Evolutionary conservation across 2,888 invertebrate species (phyloP).

Genomic region (Drosophila mimetica): DNA sequence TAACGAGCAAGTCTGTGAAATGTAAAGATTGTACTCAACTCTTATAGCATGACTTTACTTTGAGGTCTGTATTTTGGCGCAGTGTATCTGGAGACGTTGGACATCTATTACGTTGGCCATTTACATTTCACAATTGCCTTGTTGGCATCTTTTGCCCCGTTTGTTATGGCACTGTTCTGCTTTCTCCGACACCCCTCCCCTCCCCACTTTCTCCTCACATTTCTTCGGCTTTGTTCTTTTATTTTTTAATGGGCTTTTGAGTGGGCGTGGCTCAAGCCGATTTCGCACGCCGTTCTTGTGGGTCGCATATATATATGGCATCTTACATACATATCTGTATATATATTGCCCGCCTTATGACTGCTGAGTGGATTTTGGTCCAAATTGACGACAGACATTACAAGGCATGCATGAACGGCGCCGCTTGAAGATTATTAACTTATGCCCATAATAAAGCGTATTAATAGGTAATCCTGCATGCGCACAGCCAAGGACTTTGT

Average conservation of each 20-base stretch:
- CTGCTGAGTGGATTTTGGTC: conserved; percentile 39
- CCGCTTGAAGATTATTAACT: conserved; percentile 27
- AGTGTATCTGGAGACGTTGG: conserved; percentile 47
- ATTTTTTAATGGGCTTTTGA: conserved; percentile 42
- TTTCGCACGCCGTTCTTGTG: conserved; percentile 28
- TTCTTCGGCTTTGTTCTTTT: conserved; percentile 30
- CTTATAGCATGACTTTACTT: no score
- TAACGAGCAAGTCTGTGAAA: no score
- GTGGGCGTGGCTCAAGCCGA: conserved; percentile 42
- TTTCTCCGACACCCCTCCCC: neutral
- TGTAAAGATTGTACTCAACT: no score
- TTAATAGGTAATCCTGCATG: conserved; percentile 15
- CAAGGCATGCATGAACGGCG: conserved; percentile 24
- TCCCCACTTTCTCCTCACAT: conserved; percentile 15
- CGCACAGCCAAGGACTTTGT: neutral
- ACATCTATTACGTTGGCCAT: conserved; percentile 73
- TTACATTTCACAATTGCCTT: conserved; percentile 79
- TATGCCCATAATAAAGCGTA: conserved; percentile 19
- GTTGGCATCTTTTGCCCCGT: conserved; percentile 75
- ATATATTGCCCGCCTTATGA: conserved; percentile 17
- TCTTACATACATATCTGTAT: neutral
- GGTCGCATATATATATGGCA: conserved; percentile 9
- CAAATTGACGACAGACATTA: conserved; percentile 37
- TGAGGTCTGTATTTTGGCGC: neutral
- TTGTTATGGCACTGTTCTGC: conserved; percentile 65